Percentiles rank a stretch among this genome's conserved stretches.
phyloP scores from a whole-genome alignment of 2,113 vertebrate species.

The Protobothrops flavoviridis region DNA sequence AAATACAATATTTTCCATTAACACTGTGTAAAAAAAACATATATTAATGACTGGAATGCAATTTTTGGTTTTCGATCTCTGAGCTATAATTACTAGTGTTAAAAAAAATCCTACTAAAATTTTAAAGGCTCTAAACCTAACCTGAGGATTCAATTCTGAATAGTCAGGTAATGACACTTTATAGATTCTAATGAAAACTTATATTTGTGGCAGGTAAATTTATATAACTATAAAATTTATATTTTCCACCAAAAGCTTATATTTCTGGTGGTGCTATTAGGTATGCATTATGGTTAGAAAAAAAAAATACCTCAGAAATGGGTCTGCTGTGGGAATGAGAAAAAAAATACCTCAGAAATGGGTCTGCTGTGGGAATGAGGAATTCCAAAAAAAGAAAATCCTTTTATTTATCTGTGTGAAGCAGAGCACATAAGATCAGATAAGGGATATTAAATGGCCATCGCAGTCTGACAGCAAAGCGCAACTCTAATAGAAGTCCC shows the following conservation, averaged over 20 bases:
- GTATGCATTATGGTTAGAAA: not conserved
- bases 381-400: constrained; percentile 47
- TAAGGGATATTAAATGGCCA: constrained; percentile 73
- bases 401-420: constrained; percentile 57
- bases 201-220: not conserved
- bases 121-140: not conserved
- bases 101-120: not conserved
- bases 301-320: constrained; percentile 37
- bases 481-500: constrained; percentile 67
- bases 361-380: constrained; percentile 42
- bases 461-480: constrained; percentile 69
- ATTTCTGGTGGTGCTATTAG: constrained; percentile 9
- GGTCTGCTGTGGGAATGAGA: constrained; percentile 43
- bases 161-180: not conserved
- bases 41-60: not conserved
- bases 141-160: not conserved
- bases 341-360: constrained; percentile 33
- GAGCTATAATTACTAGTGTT: not conserved
- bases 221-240: not conserved
- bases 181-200: not conserved
- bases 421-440: constrained; percentile 62
- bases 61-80: not conserved
- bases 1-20: not conserved
- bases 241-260: not conserved
- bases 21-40: not conserved